A percentile compares a stretch with the other conserved stretches of the same genome.
Evolutionary conservation across 2,888 invertebrate genomes (phyloP).

Genomic region (Dione vanillae): DNA sequence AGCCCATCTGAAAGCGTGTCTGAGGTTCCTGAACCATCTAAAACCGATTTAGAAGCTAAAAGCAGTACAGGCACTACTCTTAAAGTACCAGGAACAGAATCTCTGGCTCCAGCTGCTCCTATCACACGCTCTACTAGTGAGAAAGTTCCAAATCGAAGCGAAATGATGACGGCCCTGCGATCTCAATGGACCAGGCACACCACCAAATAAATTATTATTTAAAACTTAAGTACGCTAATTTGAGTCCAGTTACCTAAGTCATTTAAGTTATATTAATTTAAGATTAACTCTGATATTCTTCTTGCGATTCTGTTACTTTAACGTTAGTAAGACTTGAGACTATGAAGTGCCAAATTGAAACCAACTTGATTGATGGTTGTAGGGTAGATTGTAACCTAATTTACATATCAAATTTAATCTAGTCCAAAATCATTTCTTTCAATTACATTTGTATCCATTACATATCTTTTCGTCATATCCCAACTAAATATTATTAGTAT

Average conservation of each 20-base stretch:
- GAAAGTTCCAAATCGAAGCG: slow-evolving; percentile 93
- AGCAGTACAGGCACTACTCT: slow-evolving; percentile 77
- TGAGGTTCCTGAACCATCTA: slow-evolving; percentile 59
- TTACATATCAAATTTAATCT: slow-evolving; percentile 52
- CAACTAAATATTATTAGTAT: slow-evolving; percentile 60
- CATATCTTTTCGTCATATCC: slow-evolving; percentile 72
- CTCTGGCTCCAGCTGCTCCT: slow-evolving; percentile 84
- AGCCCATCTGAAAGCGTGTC: slow-evolving; percentile 75
- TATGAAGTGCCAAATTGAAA: slow-evolving; percentile 37
- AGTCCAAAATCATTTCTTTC: slow-evolving; percentile 45
- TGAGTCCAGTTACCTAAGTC: slow-evolving; percentile 58
- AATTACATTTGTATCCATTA: slow-evolving; percentile 42
- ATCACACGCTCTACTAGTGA: slow-evolving; percentile 93
- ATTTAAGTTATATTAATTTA: slow-evolving; percentile 47
- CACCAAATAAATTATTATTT: slow-evolving; percentile 86
- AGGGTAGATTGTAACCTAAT: slow-evolving; percentile 41
- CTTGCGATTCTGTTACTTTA: slow-evolving; percentile 20
- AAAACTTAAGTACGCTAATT: slow-evolving; percentile 43
- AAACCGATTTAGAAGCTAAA: slow-evolving; percentile 54
- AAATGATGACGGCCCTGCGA: slow-evolving; percentile 92
- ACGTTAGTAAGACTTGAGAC: slow-evolving; percentile 26
- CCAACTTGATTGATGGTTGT: slow-evolving; percentile 30
- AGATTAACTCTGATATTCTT: slow-evolving; percentile 28
- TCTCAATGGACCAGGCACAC: slow-evolving; percentile 95
- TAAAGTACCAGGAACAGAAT: slow-evolving; percentile 77